These are phyloP conservation scores for Didymodactylos carnosus DNA, from an alignment of 2,888 invertebrate genomes.

Conservation along the genomic window DNA sequence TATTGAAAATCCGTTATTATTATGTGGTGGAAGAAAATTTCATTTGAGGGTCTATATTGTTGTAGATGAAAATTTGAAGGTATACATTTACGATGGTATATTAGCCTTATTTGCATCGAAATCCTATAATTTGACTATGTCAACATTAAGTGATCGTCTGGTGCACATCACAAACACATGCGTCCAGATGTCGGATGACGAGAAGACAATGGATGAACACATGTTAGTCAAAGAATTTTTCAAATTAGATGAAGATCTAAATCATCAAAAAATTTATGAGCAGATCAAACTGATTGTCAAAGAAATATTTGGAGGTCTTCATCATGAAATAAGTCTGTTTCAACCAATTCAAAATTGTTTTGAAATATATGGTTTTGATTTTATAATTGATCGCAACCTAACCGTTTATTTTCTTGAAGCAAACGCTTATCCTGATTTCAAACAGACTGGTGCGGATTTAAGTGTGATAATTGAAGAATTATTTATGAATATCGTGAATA, in stretches of 20 bases:
- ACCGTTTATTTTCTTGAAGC: conserved; percentile 9
- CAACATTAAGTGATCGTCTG: not conserved
- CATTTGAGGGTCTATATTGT: conserved; percentile 14
- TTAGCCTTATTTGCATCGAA: conserved; percentile 9
- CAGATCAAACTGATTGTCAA: conserved; percentile 2
- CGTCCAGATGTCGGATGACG: not conserved
- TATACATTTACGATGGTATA: conserved; percentile 6
- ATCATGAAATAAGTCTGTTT: conserved; percentile 6
- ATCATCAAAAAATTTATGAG: not conserved
- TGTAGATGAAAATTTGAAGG: conserved; percentile 1
- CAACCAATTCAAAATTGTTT: conserved; percentile 11
- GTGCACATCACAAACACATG: conserved; percentile 10
- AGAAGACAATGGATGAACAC: not conserved
- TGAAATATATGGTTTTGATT: conserved; percentile 13
- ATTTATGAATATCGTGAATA: not conserved
- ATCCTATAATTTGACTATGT: not conserved
- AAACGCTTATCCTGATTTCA: conserved; percentile 12
- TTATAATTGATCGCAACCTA: conserved; percentile 6
- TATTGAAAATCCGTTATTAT: conserved; percentile 9
- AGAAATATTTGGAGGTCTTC: conserved; percentile 9
- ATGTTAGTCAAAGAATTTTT: not conserved
- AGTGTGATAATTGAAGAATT: conserved; percentile 5
- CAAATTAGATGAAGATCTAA: not conserved
- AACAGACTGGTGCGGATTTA: conserved; percentile 2
- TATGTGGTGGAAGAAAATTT: conserved; percentile 11